These are phyloP conservation scores for Stercorarius parasiticus DNA, from an alignment of 2,113 vertebrate genomes.

Conservation along the genomic window DNA sequence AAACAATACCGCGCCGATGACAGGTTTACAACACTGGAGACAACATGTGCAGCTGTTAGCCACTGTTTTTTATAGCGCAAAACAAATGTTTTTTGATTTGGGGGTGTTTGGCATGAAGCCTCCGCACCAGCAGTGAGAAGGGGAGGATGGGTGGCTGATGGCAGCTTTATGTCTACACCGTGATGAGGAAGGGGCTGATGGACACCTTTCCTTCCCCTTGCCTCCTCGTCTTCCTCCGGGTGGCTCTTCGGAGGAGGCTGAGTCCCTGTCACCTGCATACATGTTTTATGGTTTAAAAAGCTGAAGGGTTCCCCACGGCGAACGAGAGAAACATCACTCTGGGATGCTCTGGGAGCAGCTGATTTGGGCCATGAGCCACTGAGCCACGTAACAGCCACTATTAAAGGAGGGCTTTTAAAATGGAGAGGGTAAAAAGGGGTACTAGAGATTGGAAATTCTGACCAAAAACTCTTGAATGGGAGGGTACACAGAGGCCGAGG, in stretches of 20 bases:
- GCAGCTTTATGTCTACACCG: background rate
- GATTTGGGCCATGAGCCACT: background rate
- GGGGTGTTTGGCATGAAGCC: constrained; percentile 13
- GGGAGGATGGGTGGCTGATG: background rate
- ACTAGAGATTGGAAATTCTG: background rate
- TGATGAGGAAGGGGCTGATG: background rate
- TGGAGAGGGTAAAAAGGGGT: background rate
- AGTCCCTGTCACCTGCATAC: rapidly evolving
- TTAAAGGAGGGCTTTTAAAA: background rate
- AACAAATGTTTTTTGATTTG: constrained; percentile 59
- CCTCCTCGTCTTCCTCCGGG: background rate
- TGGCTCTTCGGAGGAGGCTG: background rate
- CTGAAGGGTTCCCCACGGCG: rapidly evolving
- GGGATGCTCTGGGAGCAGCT: background rate
- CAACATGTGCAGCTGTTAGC: constrained; percentile 72
- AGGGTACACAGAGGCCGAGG: background rate
- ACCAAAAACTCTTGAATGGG: background rate
- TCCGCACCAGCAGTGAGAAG: background rate
- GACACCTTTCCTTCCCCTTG: background rate
- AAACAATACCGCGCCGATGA: constrained; percentile 72
- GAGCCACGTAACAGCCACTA: rapidly evolving
- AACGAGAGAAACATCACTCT: background rate
- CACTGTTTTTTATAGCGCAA: constrained; percentile 49
- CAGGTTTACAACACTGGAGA: constrained; percentile 75
- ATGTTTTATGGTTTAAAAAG: background rate